Evolutionary conservation across 2,113 vertebrate genomes (phyloP).

Genomic region (Phalacrocorax pelagicus): DNA sequence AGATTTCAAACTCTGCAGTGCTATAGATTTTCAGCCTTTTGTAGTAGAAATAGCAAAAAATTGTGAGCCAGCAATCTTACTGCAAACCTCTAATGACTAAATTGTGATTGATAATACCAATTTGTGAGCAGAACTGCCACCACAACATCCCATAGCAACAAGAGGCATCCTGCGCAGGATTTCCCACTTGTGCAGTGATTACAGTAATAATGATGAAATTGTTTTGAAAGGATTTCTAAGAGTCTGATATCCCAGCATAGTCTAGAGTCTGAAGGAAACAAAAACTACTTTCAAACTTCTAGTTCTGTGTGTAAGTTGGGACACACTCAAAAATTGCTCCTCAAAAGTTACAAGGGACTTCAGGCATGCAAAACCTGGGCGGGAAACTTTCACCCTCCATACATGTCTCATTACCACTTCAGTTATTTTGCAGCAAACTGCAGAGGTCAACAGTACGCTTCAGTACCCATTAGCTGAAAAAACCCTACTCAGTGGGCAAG

Average conservation of each 20-base stretch:
- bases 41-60: not conserved
- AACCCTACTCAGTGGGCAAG: not conserved
- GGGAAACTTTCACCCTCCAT: not conserved
- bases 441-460: not conserved
- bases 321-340: fast-evolving
- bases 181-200: not conserved
- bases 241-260: not conserved
- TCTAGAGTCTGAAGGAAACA: not conserved
- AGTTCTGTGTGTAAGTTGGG: not conserved
- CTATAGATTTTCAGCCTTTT: not conserved
- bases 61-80: not conserved
- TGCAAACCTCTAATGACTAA: not conserved
- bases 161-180: not conserved
- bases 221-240: not conserved
- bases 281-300: not conserved
- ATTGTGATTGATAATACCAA: not conserved
- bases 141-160: not conserved
- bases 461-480: not conserved
- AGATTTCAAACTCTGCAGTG: not conserved
- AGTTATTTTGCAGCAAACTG: not conserved
- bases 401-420: not conserved
- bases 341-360: not conserved
- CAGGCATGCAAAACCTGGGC: not conserved
- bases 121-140: not conserved
- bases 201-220: not conserved